These are phyloP conservation scores for Melieria picta DNA, from an alignment of 2,888 invertebrate species.

Conservation along the genomic window DNA sequence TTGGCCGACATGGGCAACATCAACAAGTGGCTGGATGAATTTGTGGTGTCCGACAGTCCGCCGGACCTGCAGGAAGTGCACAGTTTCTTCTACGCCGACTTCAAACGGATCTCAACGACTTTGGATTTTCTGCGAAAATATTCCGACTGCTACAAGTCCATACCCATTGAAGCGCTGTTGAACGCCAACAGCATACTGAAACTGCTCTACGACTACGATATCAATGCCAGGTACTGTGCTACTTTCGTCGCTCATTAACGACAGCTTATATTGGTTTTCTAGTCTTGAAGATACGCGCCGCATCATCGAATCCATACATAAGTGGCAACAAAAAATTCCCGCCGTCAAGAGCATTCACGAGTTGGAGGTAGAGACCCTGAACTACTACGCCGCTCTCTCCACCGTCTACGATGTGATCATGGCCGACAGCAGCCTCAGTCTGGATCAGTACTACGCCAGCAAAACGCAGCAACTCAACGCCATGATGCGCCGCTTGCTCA, in stretches of 20 bases:
- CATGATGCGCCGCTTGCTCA: slow-evolving; percentile 57
- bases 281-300: slow-evolving; percentile 53
- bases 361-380: slow-evolving; percentile 56
- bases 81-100: slow-evolving; percentile 58
- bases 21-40: slow-evolving; percentile 48
- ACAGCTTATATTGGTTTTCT: slow-evolving; percentile 25
- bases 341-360: slow-evolving; percentile 47
- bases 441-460: slow-evolving; percentile 42
- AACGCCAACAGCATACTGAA: slow-evolving; percentile 49
- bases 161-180: slow-evolving; percentile 52
- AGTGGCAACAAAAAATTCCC: slow-evolving; percentile 54
- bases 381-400: slow-evolving; percentile 57
- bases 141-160: slow-evolving; percentile 43
- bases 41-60: slow-evolving; percentile 45
- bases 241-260: background rate
- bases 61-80: slow-evolving; percentile 54
- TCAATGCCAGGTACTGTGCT: slow-evolving; percentile 38
- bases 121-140: slow-evolving; percentile 52
- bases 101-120: slow-evolving; percentile 52
- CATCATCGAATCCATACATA: slow-evolving; percentile 52
- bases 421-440: slow-evolving; percentile 42
- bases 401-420: slow-evolving; percentile 55
- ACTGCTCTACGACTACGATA: slow-evolving; percentile 51
- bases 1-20: slow-evolving; percentile 54
- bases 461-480: slow-evolving; percentile 52